Evolutionary conservation across 1,140 invertebrate genomes (phyloP), one percentile per base, ranked within the genome.

Genomic region (Zophobas atratus): DNA sequence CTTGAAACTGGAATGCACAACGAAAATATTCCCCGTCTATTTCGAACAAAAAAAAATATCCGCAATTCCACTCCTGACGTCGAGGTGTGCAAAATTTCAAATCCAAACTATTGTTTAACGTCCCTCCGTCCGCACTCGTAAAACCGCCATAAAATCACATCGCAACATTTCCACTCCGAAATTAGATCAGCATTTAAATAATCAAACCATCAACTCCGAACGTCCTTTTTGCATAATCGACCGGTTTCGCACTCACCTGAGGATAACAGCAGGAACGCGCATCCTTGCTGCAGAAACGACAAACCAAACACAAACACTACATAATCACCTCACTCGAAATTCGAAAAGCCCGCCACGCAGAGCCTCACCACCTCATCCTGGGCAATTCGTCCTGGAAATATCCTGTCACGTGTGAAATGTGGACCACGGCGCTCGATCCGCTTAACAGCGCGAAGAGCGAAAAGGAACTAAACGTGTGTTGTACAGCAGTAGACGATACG

Each of bases 361-460:
- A 51, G 49, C 6, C 49, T 20, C 49, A 2, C 49, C 6, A 2
- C 49, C 2, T 20, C 49, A 20, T 20, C 49, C 4, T 20, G 49
- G 38, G 20, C 39, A 67, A 41, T 36, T 41, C 38, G 8, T 67
- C 38, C 38, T 43, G 39, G 35, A 38, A 2, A 34, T 20, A 39
- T 67, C 60, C 60, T 67, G 60, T 67, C 60, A 67, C 60, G 60
- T 67, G 60, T 67, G 60, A 67, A 43, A 67, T 43, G 41, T 41
- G 36, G 60, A 67, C 60, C 60, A 67, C 60, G 8, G 60, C 36
- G 49, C 8, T 8, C 49, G 49, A 20, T 51, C 60, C 20, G 60
- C 76, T 80, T 79, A 75, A 75, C 79, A 46, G 76, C 46, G 53
- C 81, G 81, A 82, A 80, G 79, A 82, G 79, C 81, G 79, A 79